Percentiles rank a stretch among this genome's conserved stretches.
phyloP scores from a whole-genome alignment of 2,797 vertebrate species.

The Sparidentex hasta region DNA sequence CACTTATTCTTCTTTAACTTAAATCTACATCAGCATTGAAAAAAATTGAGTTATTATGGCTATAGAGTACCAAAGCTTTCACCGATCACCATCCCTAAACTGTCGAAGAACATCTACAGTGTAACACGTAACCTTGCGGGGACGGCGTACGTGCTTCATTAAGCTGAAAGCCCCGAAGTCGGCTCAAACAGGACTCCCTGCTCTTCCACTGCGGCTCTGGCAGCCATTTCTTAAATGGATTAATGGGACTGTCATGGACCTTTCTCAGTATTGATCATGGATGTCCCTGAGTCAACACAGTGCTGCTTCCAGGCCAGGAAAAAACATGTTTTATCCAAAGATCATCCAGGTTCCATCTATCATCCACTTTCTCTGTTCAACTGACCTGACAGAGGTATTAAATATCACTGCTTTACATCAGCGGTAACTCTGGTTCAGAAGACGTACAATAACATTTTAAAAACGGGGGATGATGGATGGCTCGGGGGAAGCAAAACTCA shows the following conservation, averaged over 20 bases:
- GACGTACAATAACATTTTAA: conserved; percentile 1
- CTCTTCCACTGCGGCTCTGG: conserved; percentile 19
- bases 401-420: conserved; percentile 34
- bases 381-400: conserved; percentile 45
- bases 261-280: conserved; percentile 68
- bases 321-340: conserved; percentile 26
- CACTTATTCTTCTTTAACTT: not conserved
- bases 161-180: conserved; percentile 63
- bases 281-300: conserved; percentile 56
- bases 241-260: conserved; percentile 58
- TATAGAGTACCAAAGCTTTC: not conserved
- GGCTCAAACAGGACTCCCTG: conserved; percentile 12
- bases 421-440: conserved; percentile 26
- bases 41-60: not conserved
- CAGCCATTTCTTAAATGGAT: conserved; percentile 58
- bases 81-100: conserved; percentile 12
- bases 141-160: conserved; percentile 59
- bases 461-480: conserved; percentile 34
- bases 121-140: conserved; percentile 28
- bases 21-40: not conserved
- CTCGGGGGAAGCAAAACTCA: not conserved
- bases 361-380: conserved; percentile 36
- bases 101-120: not conserved
- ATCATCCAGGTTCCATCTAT: conserved; percentile 24
- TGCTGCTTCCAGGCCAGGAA: conserved; percentile 11